phyloP scores from a whole-genome alignment of 2,113 vertebrate genomes.

The Lycaon pictus region DNA sequence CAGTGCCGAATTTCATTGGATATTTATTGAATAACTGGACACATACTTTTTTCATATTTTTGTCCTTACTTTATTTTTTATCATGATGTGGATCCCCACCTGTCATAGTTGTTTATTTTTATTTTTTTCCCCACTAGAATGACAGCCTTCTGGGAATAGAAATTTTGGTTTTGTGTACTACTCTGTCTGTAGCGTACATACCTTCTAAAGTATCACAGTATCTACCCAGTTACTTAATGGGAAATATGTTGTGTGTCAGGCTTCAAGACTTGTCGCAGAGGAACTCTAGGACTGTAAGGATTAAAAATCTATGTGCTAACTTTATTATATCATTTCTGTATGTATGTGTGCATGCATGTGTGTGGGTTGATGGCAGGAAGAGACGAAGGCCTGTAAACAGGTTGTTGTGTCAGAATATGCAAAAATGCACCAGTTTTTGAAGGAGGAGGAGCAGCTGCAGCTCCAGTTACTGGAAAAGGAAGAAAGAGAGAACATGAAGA shows the following conservation, averaged over 20 bases:
- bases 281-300: background rate
- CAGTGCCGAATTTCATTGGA: background rate
- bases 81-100: background rate
- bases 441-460: slow-evolving; percentile 74
- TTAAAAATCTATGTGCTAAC: background rate
- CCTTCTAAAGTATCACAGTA: background rate
- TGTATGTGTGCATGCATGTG: no score
- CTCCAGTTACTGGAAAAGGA: slow-evolving; percentile 68
- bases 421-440: slow-evolving; percentile 81
- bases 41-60: background rate
- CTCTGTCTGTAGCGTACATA: background rate
- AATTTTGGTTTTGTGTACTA: background rate
- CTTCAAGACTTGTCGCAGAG: background rate
- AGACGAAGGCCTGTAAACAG: slow-evolving; percentile 72
- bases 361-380: slow-evolving; percentile 51
- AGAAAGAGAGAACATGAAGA: slow-evolving; percentile 67
- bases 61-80: slow-evolving; percentile 9
- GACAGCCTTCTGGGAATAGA: background rate
- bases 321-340: background rate
- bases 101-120: background rate
- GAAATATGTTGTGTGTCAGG: background rate
- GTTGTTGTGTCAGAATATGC: slow-evolving; percentile 68
- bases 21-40: background rate
- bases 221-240: accelerated
- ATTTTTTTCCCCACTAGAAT: background rate